Conservation (phyloP, 2,797 vertebrate genomes). For the Acanthis flammea region DNA sequence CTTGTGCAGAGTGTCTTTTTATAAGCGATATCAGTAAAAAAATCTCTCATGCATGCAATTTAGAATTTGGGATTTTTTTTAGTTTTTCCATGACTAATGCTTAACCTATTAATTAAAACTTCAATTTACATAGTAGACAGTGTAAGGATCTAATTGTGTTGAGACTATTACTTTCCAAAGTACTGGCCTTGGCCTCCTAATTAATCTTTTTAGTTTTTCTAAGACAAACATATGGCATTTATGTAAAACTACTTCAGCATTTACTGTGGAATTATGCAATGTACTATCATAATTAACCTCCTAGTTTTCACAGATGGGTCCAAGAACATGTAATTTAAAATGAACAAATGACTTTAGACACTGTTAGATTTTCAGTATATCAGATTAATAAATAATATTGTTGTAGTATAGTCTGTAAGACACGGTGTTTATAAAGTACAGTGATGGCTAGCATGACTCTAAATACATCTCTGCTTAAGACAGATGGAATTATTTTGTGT, state of each 20-base stretch:
- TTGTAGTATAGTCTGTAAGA: conserved; percentile 25
- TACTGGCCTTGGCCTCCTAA: conserved; percentile 70
- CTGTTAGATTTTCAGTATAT: conserved; percentile 19
- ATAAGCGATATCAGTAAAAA: background rate
- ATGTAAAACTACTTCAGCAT: conserved; percentile 64
- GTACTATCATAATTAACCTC: conserved; percentile 74
- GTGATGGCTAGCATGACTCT: background rate
- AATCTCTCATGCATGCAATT: background rate
- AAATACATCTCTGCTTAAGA: background rate
- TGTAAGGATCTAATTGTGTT: conserved; percentile 68
- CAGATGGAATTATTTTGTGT: background rate
- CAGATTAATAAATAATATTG: background rate
- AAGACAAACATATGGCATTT: conserved; percentile 76
- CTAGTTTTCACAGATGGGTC: conserved; percentile 71
- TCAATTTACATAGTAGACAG: conserved; percentile 46
- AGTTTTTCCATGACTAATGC: background rate
- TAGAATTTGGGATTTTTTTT: conserved; percentile 1
- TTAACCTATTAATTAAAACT: conserved; percentile 71
- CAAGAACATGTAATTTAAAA: conserved; percentile 73
- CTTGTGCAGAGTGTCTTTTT: background rate
- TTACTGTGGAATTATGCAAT: conserved; percentile 72
- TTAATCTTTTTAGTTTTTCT: conserved; percentile 73
- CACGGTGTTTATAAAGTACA: background rate
- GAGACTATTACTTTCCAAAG: conserved; percentile 58
- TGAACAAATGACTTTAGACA: conserved; percentile 57